Conservation (phyloP, 2,113 vertebrate genomes). For the Hoplias malabaricus region DNA sequence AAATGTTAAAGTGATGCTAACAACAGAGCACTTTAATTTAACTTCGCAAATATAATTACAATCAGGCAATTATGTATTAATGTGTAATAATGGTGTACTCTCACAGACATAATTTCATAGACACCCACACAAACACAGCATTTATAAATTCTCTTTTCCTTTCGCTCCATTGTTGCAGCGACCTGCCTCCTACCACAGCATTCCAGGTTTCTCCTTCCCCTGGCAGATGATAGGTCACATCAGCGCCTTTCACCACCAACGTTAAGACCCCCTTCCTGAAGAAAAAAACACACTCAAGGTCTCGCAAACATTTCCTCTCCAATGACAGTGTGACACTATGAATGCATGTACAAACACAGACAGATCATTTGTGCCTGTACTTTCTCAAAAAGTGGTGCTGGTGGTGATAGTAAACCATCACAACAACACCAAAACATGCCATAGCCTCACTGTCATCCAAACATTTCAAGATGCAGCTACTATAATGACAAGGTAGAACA, state of each 20-base stretch:
- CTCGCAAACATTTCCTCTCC: constrained; percentile 20
- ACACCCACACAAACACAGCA: background rate
- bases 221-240: background rate
- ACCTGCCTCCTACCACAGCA: background rate
- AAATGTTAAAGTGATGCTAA: too few species aligned
- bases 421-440: too few species aligned
- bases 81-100: too few species aligned
- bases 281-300: background rate
- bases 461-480: too few species aligned
- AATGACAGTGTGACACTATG: background rate
- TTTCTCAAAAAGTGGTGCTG: too few species aligned
- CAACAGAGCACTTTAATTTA: too few species aligned
- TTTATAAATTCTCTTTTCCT: background rate
- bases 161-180: background rate
- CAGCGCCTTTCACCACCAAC: background rate
- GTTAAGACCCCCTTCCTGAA: background rate
- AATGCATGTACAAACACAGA: background rate
- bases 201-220: background rate
- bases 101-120: too few species aligned
- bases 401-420: too few species aligned
- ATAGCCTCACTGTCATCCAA: too few species aligned
- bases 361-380: background rate
- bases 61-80: too few species aligned
- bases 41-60: too few species aligned
- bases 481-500: too few species aligned